Conservation (phyloP, 2,888 invertebrate species). For the Chloroclysta siterata region DNA sequence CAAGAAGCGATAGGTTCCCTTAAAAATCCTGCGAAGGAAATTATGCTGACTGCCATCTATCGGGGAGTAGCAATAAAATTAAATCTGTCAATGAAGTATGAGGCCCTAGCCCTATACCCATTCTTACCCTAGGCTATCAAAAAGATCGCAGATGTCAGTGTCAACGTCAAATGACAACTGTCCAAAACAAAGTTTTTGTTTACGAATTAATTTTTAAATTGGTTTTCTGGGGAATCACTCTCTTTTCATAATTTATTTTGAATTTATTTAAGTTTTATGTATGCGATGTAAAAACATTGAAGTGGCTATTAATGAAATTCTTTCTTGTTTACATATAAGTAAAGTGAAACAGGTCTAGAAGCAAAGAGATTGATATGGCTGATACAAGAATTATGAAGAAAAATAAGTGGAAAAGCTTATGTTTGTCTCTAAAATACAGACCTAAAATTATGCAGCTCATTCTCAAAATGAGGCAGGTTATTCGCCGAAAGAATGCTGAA, state of each 20-base stretch:
- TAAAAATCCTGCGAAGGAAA: neutral
- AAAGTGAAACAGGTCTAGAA: neutral
- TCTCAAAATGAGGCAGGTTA: slow-evolving; percentile 81
- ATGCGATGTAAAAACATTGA: neutral
- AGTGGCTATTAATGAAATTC: neutral
- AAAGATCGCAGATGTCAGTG: neutral
- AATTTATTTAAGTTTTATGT: too few relatives aligned
- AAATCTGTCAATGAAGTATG: neutral
- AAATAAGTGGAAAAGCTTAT: slow-evolving; percentile 57
- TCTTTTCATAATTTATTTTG: too few relatives aligned
- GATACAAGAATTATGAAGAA: slow-evolving; percentile 42
- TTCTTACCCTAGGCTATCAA: neutral
- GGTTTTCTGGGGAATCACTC: too few relatives aligned
- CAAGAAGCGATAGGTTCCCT: neutral
- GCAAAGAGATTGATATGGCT: slow-evolving; percentile 29
- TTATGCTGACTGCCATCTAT: slow-evolving; percentile 14
- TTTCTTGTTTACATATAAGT: neutral
- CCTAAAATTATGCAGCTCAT: slow-evolving; percentile 86
- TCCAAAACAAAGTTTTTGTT: neutral
- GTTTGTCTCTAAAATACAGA: slow-evolving; percentile 78
- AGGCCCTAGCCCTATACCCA: neutral
- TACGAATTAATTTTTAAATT: too few relatives aligned
- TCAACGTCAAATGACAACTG: neutral
- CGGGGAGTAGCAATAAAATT: slow-evolving; percentile 13
- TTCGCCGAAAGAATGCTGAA: slow-evolving; percentile 84